A percentile compares a stretch with the other conserved stretches of the same genome.
Evolutionary conservation across 2,113 vertebrate species (phyloP).

Genomic region (Corvus moneduloides): DNA sequence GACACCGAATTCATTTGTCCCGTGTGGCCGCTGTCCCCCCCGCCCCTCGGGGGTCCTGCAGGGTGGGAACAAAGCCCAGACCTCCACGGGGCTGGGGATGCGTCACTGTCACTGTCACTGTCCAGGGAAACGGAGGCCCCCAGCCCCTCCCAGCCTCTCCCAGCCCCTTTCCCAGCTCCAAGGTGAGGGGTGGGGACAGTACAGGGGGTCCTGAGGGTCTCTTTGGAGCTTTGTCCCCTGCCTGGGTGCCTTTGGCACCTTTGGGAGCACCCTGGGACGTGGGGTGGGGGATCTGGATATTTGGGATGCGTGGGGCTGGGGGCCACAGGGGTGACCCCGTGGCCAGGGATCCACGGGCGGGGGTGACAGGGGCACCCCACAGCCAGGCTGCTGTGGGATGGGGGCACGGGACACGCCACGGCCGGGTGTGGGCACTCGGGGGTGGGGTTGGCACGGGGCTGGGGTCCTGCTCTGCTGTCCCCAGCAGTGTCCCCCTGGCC

Average conservation of each 20-base stretch:
- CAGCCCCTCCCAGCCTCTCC: neutral
- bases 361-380: neutral
- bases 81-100: neutral
- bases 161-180: neutral
- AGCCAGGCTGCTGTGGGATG: neutral
- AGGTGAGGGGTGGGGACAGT: too few species aligned
- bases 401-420: neutral
- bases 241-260: neutral
- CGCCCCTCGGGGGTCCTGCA: neutral
- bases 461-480: neutral
- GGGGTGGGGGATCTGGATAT: neutral
- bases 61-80: neutral
- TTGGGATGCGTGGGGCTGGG: neutral
- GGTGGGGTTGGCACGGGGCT: neutral
- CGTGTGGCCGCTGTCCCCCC: neutral
- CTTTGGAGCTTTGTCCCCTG: neutral
- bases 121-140: neutral
- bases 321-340: neutral
- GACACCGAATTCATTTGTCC: neutral
- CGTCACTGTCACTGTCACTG: neutral
- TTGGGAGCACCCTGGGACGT: neutral
- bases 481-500: neutral
- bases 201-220: neutral
- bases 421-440: neutral
- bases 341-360: neutral